Conservation (phyloP, 2,797 vertebrate species). For the Harpagifer antarcticus region DNA sequence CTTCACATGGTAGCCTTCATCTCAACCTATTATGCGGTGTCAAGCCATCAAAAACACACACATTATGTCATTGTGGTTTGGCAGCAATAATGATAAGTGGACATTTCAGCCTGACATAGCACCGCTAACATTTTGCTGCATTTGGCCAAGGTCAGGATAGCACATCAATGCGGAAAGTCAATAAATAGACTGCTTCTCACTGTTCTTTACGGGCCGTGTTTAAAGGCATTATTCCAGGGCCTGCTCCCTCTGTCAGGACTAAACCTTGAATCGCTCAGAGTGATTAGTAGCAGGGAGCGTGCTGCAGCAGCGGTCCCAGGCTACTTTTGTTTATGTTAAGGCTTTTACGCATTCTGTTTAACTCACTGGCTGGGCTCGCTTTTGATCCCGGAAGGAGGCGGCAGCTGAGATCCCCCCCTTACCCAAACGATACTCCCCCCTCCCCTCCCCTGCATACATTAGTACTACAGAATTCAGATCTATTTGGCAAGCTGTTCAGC, state of each 20-base stretch:
- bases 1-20: not conserved
- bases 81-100: conserved; percentile 42
- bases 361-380: conserved; percentile 66
- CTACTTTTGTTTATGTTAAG: conserved; percentile 82
- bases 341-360: conserved; percentile 81
- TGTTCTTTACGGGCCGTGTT: conserved; percentile 74
- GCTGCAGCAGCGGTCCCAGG: conserved; percentile 67
- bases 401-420: conserved; percentile 38
- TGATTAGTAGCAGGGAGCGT: conserved; percentile 77
- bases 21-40: not conserved
- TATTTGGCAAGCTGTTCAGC: conserved; percentile 73
- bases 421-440: conserved; percentile 7
- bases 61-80: conserved; percentile 46
- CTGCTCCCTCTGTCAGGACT: conserved; percentile 61
- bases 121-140: conserved; percentile 41
- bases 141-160: conserved; percentile 57
- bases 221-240: conserved; percentile 67
- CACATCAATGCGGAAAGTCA: conserved; percentile 63
- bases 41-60: conserved; percentile 25
- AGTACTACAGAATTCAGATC: conserved; percentile 67
- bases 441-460: conserved; percentile 48
- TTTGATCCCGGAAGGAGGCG: conserved; percentile 82
- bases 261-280: conserved; percentile 72
- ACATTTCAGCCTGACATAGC: conserved; percentile 36
- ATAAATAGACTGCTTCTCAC: conserved; percentile 64